These are phyloP conservation scores for Hemicentrotus pulcherrimus DNA, from an alignment of 35 echinoderm and acorn worm species.

Conservation along the genomic window DNA sequence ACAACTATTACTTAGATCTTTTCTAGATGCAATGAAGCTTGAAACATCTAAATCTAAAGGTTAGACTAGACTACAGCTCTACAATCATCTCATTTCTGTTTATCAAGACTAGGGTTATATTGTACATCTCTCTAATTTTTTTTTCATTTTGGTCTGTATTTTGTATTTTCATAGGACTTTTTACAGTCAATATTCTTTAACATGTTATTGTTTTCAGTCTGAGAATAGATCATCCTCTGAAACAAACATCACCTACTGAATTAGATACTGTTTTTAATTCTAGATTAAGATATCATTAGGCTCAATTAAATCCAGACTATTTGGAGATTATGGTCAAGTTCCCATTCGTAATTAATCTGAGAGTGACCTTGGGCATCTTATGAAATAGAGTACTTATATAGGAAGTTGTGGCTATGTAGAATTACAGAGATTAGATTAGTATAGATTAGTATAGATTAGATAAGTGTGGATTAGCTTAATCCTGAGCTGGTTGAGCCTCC, in stretches of 20 bases:
- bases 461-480: neutral
- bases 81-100: neutral
- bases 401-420: neutral
- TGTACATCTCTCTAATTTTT: no score
- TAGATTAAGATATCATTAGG: no score
- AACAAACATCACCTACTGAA: no score
- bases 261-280: no score
- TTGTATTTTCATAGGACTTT: no score
- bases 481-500: conserved; percentile 11
- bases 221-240: no score
- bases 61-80: neutral
- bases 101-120: no score
- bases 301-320: no score
- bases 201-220: no score
- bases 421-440: neutral
- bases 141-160: neutral
- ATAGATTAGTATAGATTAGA: neutral
- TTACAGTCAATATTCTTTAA: no score
- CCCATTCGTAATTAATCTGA: neutral
- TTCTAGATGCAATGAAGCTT: neutral
- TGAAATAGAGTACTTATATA: neutral
- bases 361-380: neutral
- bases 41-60: neutral
- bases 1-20: neutral
- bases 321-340: neutral